Evolutionary conservation across 2,888 invertebrate species (phyloP).

Genomic region (Euproctis similis): DNA sequence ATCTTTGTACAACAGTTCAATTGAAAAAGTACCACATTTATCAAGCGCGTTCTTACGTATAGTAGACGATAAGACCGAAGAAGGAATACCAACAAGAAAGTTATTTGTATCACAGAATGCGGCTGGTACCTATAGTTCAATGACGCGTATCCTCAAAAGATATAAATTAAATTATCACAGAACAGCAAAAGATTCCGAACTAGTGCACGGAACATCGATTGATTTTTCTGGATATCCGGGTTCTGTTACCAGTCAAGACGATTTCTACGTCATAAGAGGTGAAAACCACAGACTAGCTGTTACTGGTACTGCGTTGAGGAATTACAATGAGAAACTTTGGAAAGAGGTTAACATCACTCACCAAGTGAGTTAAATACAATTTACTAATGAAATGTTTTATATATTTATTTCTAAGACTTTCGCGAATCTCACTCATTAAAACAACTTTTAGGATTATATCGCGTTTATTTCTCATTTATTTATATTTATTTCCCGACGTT

Average conservation of each 20-base stretch:
- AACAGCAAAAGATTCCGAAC: slow-evolving; percentile 61
- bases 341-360: slow-evolving; percentile 78
- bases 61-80: slow-evolving; percentile 59
- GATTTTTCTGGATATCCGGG: slow-evolving; percentile 91
- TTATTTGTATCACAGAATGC: slow-evolving; percentile 88
- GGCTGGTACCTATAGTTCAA: slow-evolving; percentile 81
- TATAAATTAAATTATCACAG: slow-evolving; percentile 87
- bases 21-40: slow-evolving; percentile 46
- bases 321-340: slow-evolving; percentile 83
- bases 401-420: too few relatives aligned
- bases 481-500: too few relatives aligned
- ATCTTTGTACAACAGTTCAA: slow-evolving; percentile 41
- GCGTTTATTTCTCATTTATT: too few relatives aligned
- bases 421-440: too few relatives aligned
- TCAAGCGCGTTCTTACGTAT: slow-evolving; percentile 81
- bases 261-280: slow-evolving; percentile 83
- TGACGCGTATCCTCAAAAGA: slow-evolving; percentile 89
- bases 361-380: slow-evolving; percentile 75
- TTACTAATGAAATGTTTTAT: too few relatives aligned
- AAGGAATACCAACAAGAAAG: slow-evolving; percentile 48
- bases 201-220: slow-evolving; percentile 80
- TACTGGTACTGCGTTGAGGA: slow-evolving; percentile 86
- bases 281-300: slow-evolving; percentile 77
- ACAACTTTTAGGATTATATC: too few relatives aligned
- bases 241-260: slow-evolving; percentile 86